phyloP scores from a whole-genome alignment of 2,888 invertebrate genomes.

The Polydrusus pterygomalis region DNA sequence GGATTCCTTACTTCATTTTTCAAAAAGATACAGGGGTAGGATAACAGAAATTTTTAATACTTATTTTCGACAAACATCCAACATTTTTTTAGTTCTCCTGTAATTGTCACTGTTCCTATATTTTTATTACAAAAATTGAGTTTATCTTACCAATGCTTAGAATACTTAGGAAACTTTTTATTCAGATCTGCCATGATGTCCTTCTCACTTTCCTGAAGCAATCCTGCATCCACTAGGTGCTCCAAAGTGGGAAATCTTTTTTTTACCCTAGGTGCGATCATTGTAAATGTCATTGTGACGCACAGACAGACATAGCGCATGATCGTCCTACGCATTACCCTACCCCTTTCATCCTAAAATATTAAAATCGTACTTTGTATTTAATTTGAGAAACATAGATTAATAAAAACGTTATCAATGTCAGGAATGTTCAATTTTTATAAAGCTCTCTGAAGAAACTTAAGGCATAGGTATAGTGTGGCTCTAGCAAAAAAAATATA shows the following conservation, averaged over 20 bases:
- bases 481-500: not conserved
- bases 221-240: slow-evolving; percentile 89
- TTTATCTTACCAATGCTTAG: slow-evolving; percentile 85
- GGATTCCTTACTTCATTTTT: too few relatives aligned
- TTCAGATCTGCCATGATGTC: slow-evolving; percentile 86
- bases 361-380: slow-evolving; percentile 10
- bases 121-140: not conserved
- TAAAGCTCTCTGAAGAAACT: too few relatives aligned
- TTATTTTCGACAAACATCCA: too few relatives aligned
- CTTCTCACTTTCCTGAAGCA: slow-evolving; percentile 88
- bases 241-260: slow-evolving; percentile 90
- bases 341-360: slow-evolving; percentile 84
- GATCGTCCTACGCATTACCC: slow-evolving; percentile 88
- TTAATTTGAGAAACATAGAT: too few relatives aligned
- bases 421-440: not conserved
- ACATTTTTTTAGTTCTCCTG: too few relatives aligned
- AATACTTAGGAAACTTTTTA: slow-evolving; percentile 86
- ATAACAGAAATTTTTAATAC: too few relatives aligned
- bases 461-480: too few relatives aligned
- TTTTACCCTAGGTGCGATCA: slow-evolving; percentile 91
- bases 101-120: too few relatives aligned
- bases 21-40: too few relatives aligned
- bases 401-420: too few relatives aligned
- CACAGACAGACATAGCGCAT: slow-evolving; percentile 90
- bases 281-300: slow-evolving; percentile 90